Evolutionary conservation across 2,888 invertebrate species (phyloP), one percentile per base, ranked within the genome.

Genomic region (Drosophila fulvimacula): DNA sequence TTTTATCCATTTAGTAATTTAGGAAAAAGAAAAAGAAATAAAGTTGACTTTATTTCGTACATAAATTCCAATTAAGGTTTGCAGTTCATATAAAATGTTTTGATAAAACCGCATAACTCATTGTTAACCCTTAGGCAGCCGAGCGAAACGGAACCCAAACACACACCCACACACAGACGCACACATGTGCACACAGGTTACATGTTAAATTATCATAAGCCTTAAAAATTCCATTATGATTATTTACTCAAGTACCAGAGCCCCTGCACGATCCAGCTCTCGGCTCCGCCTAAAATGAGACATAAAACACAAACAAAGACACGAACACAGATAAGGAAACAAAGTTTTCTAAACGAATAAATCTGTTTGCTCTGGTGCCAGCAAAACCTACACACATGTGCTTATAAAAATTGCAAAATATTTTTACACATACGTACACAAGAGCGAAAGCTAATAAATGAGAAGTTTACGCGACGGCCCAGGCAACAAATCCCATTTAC

Each of bases 301-400:
- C 68, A 70, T 76, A 67, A 79, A 81, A 81, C 67, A 69, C 64
- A 81, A 84, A 71, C 82, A 82, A 73, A 74, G 77, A 70, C 68
- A 66, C 69, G 68, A 69, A 61, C 44, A 38, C 19, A 79, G 88
- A 83, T 83, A 83, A 86, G 81, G 72, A 75, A 70, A 88, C 81
- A 83, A 83, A 82, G 83, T 88, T 83, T 79, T 88, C 89, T 88
- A 86, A 88, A 73, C 89, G 89, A 83, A 84, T 84, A 84, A 84
- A 88, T 84, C 76, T 83, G 87, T 83, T 84, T 83, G 89, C 74
- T 46, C 69, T 80, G 81, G 51, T 85, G 89, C 83, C 87, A 88
- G 86, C 73, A 86, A 65, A 56, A 51, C 36, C 17, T 41, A 67
- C 60, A 49, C 38, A 60, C 41, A 52, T 48, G 59, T 57, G 61